Conservation (phyloP, 2,797 vertebrate species). For the Synanceia verrucosa region DNA sequence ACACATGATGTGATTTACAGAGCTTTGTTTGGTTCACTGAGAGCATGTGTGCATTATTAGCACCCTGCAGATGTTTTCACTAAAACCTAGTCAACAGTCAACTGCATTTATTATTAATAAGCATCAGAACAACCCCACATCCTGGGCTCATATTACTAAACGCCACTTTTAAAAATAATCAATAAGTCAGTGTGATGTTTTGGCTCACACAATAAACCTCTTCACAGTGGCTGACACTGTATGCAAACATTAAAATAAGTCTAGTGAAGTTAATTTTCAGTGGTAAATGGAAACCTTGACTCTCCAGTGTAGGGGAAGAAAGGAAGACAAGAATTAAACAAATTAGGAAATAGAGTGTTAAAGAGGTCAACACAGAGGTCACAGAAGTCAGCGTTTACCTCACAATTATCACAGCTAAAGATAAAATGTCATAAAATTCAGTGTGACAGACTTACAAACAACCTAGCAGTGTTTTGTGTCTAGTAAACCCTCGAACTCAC, state of each 20-base stretch:
- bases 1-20: not conserved
- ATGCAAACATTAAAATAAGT: not conserved
- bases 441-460: too few relatives aligned
- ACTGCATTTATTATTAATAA: constrained; percentile 43
- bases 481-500: not conserved
- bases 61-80: constrained; percentile 19
- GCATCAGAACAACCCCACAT: not conserved
- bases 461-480: not conserved
- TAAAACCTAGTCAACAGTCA: not conserved
- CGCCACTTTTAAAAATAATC: constrained; percentile 29
- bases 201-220: not conserved
- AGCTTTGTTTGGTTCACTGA: not conserved
- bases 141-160: constrained; percentile 27
- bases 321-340: not conserved
- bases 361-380: not conserved
- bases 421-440: too few relatives aligned
- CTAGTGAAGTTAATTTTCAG: not conserved
- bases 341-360: not conserved
- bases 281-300: not conserved
- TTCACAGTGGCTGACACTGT: not conserved
- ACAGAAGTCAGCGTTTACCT: not conserved
- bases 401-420: not conserved
- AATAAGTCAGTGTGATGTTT: constrained; percentile 28
- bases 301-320: not conserved
- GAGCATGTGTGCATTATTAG: constrained; percentile 2